Base-by-base conservation (phyloP, 2,113 vertebrate species). In the Siniperca chuatsi region DNA sequence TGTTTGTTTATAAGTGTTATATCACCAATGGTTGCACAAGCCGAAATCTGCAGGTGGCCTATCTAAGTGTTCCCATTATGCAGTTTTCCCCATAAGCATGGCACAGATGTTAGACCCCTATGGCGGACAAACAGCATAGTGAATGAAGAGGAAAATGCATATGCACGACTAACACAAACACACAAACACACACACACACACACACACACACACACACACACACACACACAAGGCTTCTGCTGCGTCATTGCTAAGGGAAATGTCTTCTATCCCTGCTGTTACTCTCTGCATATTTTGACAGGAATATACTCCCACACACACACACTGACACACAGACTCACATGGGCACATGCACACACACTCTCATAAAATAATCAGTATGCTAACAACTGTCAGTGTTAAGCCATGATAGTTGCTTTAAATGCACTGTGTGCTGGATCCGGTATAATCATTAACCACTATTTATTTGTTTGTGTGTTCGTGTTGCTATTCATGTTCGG, bases 21-120 rank as follows among this genome's bases (percentile, higher is more conserved):
- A 70, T 70, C 69, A 79, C 74, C 50, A 78, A 58, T 77, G 69
- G 78, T 62, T 79, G 50, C 75, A 78, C 82, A 82, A 79, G 52
- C 67, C n/a, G 37, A 82, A 71, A 82, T 55, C 86, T 87, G 87
- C 91, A 90, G 85, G 87, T 92, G 90, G 89, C 76, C 78, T 77
- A 64, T 86, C 82, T 87, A 89, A 91, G 78, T 86, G 78, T 81
- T 85, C 78, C 79, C 85, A 87, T 92, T 89, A 84, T 89, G 84
- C 83, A 79, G 88, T 78, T 75, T 75, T 69, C 42, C 78, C 76
- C 73, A 90, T 76, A 91, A 90, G 87, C 80, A 77, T 60, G 75
- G 82, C 71, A 57, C 83, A 90, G 85, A 90, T 93, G 88, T 90
- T 87, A 65, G 54, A 57, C 60, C 77, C 79, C 89, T 80, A 71